Evolutionary conservation across 2,113 vertebrate species (phyloP), one percentile per base, ranked within the genome.

Genomic region (Ibidorhyncha struthersii): DNA sequence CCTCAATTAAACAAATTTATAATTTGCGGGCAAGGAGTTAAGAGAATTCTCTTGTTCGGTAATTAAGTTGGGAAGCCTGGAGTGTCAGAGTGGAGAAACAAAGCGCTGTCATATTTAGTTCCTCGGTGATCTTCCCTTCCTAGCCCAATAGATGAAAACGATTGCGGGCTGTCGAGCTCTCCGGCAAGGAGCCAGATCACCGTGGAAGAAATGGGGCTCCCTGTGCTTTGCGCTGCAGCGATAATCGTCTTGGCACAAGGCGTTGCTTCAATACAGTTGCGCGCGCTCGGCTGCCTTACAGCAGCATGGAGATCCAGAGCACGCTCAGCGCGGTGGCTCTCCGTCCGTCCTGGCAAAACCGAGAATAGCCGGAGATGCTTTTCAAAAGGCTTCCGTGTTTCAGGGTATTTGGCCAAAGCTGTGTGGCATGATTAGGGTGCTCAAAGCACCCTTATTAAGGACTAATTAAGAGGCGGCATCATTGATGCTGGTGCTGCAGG

Each of bases 31-130:
- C 67, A 69, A 1, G 7, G 41, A 82, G 73, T 70, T 62, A 58
- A 91, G 93, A 67, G 55, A 82, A 53, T 70, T 66, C 62, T 74
- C 77, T 82, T 59, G 47, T 82, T 94, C 9, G 1, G n/a, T 87
- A 95, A 96, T 96, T 85, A 82, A 85, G 80, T 82, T 62, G 66
- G 83, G 77, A 94, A 76, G 77, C 74, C 56, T 91, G 89, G 53
- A 88, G 74, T 82, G 34, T 21, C 18, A 10, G 72, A 86, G 76
- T 26, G 23, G 90, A 69, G 91, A 87, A 87, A 90, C 88, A 83
- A 77, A 92, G 59, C 1, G 0, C 55, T 94, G 71, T 73, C 88
- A 43, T 41, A 45, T 45, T 78, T 61, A 79, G 53, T 30, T 59
- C 72, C 58, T 65, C 3, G 1, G 21, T 32, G 40, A 55, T 50